Evolutionary conservation across 2,797 vertebrate species (phyloP), one percentile per base, ranked within the genome.

Genomic region (Delichon dasypus): DNA sequence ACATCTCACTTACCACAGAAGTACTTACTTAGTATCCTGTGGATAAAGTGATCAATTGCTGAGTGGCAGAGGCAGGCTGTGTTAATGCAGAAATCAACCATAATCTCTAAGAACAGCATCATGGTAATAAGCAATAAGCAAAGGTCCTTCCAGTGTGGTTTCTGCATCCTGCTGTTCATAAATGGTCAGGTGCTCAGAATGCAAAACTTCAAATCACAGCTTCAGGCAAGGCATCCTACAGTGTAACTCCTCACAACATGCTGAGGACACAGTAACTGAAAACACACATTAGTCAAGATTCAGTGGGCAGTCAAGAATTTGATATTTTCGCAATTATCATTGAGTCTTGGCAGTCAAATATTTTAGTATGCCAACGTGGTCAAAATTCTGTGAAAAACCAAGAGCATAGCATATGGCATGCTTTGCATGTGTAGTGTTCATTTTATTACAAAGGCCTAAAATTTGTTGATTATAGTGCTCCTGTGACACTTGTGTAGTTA

Each of bases 101-200:
- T 98, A 99, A 96, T 99, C 98, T 27, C 97, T 97, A 45, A 99
- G 98, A 97, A 99, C 98, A 76, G 98, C 98, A 94, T 98, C 97
- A 11, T 98, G 98, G 91, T 98, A 99, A 97, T 98, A 99, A 86
- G 99, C 98, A 61, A 99, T 98, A 94, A 99, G 97, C 21, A 98
- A 98, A 83, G 98, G 98, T 88, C 98, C 98, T 93, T 98, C 97
- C 4, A 98, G 98, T 90, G 99, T 97, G 96, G 98, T 98, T 96
- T 99, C 98, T 98, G 98, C 97, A 22, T 98, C 99, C 34, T 95
- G 93, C 95, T 99, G 97, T 97, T 99, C 98, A 93, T 98, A 99
- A 96, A 98, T 97, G 98, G 95, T 88, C 51, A 51, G 45, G 92
- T 94, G 89, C 48, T 95, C 72, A 93, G 96, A 97, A 85, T 77